Evolutionary conservation across 2,888 invertebrate genomes (phyloP).

Genomic region (Fragum whitleyi): DNA sequence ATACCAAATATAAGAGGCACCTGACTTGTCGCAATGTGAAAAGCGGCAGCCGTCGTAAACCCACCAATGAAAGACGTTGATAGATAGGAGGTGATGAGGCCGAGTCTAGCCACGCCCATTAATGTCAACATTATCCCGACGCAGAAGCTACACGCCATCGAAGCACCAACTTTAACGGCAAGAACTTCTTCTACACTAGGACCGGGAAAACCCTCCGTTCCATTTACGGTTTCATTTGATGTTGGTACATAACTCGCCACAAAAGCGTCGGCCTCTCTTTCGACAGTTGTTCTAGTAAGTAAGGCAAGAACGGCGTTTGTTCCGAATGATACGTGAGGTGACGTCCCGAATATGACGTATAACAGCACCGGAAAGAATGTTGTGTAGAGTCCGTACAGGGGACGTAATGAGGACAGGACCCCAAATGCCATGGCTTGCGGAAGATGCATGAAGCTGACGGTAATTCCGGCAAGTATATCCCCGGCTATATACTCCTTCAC

Average conservation of each 20-base stretch:
- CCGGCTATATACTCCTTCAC: constrained; percentile 67
- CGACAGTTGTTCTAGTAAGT: constrained; percentile 75
- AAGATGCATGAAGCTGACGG: constrained; percentile 80
- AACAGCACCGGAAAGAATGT: constrained; percentile 78
- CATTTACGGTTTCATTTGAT: constrained; percentile 12
- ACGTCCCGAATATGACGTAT: constrained; percentile 79
- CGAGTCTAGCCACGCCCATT: constrained; percentile 70
- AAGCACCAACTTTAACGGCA: constrained; percentile 42
- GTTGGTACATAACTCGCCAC: background rate
- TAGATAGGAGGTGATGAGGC: constrained; percentile 73
- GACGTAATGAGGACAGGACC: constrained; percentile 75
- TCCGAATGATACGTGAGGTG: constrained; percentile 77
- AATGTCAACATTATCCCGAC: constrained; percentile 67
- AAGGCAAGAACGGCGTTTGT: constrained; percentile 80
- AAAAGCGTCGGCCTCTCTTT: constrained; percentile 54
- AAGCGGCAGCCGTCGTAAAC: constrained; percentile 72
- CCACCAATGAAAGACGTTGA: constrained; percentile 75
- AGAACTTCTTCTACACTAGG: constrained; percentile 51
- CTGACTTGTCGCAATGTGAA: constrained; percentile 73
- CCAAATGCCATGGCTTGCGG: constrained; percentile 82
- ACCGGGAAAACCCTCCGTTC: background rate
- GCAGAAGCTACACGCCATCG: constrained; percentile 55
- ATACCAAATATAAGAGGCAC: constrained; percentile 67
- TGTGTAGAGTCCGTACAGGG: constrained; percentile 77
- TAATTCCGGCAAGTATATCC: constrained; percentile 78